Evolutionary conservation across 2,888 invertebrate species (phyloP).

Genomic region (Lagria hirta): DNA sequence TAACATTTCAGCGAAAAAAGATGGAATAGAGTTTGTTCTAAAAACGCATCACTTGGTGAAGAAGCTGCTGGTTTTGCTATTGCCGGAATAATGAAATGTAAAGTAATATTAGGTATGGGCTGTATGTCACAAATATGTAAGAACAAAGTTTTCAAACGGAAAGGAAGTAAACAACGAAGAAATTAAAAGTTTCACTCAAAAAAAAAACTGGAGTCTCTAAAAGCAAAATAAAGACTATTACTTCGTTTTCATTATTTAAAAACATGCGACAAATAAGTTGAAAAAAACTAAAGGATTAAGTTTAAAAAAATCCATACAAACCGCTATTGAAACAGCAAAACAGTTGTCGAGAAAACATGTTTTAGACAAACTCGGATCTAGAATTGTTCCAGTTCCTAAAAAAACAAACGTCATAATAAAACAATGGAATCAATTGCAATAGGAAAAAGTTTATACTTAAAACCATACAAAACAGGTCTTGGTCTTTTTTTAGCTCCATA

Average conservation of each 20-base stretch:
- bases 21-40: conserved; percentile 35
- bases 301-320: not conserved
- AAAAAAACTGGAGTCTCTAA: not conserved
- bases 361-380: conserved; percentile 17
- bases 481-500: conserved; percentile 19
- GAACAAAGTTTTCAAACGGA: not conserved
- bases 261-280: conserved; percentile 3
- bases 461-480: conserved; percentile 34
- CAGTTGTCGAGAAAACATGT: conserved; percentile 28
- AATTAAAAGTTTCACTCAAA: not conserved
- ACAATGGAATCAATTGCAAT: conserved; percentile 48
- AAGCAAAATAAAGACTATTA: not conserved
- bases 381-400: conserved; percentile 44
- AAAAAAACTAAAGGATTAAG: not conserved
- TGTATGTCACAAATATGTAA: conserved; percentile 28
- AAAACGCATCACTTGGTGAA: conserved; percentile 41
- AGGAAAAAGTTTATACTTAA: conserved; percentile 37
- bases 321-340: conserved; percentile 1
- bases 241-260: too few relatives aligned
- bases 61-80: conserved; percentile 40
- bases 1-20: conserved; percentile 40
- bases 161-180: conserved; percentile 8
- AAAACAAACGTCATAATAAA: conserved; percentile 45
- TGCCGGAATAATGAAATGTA: conserved; percentile 41
- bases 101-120: conserved; percentile 41